Evolutionary conservation across 2,797 vertebrate genomes (phyloP), one percentile per base, ranked within the genome.

Genomic region (Coregonus ussuriensis): DNA sequence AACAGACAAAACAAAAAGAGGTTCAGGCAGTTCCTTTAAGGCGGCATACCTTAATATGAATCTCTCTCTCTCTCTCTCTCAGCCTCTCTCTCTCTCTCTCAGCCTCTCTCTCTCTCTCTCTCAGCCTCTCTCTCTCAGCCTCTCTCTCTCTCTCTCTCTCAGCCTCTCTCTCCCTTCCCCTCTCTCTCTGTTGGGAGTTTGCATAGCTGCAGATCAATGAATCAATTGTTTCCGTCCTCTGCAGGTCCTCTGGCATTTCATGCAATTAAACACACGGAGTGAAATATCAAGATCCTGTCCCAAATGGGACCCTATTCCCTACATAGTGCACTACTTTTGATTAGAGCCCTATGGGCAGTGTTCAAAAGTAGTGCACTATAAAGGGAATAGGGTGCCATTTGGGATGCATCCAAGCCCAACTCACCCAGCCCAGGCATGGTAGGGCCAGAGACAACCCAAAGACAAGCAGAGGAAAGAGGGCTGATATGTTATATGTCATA

Each of bases 151-250:
- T 29, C 73, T 47, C 59, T 66, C 74, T 21, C 53, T 54, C 74
- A 47, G 9, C 52, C 66, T 79, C 16, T 31, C 68, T 62, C 25
- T 25, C 25, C 54, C 56, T 66, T 25, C 1, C 41, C 31, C 59
- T 66, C 63, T 59, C 62, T 68, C 51, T 77, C 65, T 66, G 7
- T 54, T 9, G 72, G 75, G 62, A 63, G 82, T 84, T 82, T 85
- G 82, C 81, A 41, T 70, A 81, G 74, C 72, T 81, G 85, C 79
- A 82, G 87, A 90, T 92, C 86, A 87, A 91, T 89, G 78, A 88
- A 90, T 89, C 87, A 72, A 90, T 88, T 83, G 67, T 73, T 85
- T 74, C 86, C 79, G 15, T 85, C 87, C 76, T 84, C 85, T 16
- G 80, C 77, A 74, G 81, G 83, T 86, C 83, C 84, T 72, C 78